phyloP scores from a whole-genome alignment of 1,140 invertebrate genomes.

The Sitophilus oryzae region DNA sequence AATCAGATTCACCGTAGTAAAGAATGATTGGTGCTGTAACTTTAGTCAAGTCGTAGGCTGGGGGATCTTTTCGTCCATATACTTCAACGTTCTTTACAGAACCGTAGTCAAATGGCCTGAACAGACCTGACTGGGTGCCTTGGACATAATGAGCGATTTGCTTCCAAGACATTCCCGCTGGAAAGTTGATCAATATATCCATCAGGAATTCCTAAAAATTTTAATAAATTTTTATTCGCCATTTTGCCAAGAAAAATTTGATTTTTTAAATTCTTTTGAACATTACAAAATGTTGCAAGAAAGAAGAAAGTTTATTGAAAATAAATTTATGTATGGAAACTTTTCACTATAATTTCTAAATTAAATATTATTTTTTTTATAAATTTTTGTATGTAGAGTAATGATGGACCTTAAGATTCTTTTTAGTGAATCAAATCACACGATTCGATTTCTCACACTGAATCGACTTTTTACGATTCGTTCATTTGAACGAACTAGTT shows the following conservation, averaged over 20 bases:
- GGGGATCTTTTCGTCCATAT: conserved; percentile 7
- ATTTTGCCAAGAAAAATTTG: not conserved
- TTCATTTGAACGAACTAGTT: not conserved
- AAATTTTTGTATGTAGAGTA: not conserved
- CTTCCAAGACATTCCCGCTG: conserved; percentile 16
- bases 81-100: conserved; percentile 4
- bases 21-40: conserved; percentile 19
- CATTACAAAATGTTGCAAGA: not conserved
- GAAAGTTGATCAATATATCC: conserved; percentile 3
- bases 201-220: conserved; percentile 16
- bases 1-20: conserved; percentile 23
- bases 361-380: not conserved
- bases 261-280: not conserved
- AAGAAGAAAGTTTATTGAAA: not conserved
- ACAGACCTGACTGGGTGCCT: conserved; percentile 2
- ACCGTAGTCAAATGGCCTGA: conserved; percentile 13
- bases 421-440: no score
- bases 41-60: conserved; percentile 22
- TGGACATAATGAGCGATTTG: conserved; percentile 22
- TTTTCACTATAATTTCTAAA: not conserved
- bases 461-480: not conserved
- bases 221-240: not conserved
- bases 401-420: no score
- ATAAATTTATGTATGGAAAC: not conserved
- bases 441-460: not conserved